Evolutionary conservation across 2,888 invertebrate genomes (phyloP), one percentile per base, ranked within the genome.

Genomic region (Cephalotes varians): DNA sequence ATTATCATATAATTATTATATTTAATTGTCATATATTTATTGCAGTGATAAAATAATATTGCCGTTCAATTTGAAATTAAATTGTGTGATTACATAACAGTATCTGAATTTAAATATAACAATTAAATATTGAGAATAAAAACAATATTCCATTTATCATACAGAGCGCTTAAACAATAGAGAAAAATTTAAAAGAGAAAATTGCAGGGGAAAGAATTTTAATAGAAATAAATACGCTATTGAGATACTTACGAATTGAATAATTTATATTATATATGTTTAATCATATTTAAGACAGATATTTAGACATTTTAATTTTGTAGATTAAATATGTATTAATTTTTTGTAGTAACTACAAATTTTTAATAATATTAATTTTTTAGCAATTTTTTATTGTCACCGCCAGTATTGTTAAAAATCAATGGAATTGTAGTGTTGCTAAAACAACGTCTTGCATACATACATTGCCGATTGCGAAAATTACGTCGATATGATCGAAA

Each of bases 401-500:
- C 0, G 5, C n/a, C 21, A 21, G 7, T 10, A 47, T 54, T 71
- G 54, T 44, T 28, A 4, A 28, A 56, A 73, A n/a, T 12, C 9
- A 44, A 72, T 56, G 6, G 5, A 74, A 34, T 9, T 56, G 25
- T 58, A 47, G 10, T 65, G 28, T 3, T n/a, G 15, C 15, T 51
- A 37, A 60, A 7, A 44, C 25, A 60, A 28, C 10, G 44, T 40
- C 56, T 60, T 18, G 49, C 64, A 64, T 37, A 65, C 25, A 44
- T 76, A 60, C 31, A 62, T 62, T 62, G 34, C 15, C 31, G 40
- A 73, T 1, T 31, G n/a, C 65, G 65, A 54, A 44, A 44, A 65
- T 77, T 40, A 65, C 51, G 12, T 51, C 28, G 65, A 51, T 15
- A 18, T 60, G 10, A 65, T 76, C 28, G 54, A 74, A 34, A 64